These are phyloP conservation scores for Spodoptera exigua DNA, from an alignment of 2,888 invertebrate species.

Conservation along the genomic window DNA sequence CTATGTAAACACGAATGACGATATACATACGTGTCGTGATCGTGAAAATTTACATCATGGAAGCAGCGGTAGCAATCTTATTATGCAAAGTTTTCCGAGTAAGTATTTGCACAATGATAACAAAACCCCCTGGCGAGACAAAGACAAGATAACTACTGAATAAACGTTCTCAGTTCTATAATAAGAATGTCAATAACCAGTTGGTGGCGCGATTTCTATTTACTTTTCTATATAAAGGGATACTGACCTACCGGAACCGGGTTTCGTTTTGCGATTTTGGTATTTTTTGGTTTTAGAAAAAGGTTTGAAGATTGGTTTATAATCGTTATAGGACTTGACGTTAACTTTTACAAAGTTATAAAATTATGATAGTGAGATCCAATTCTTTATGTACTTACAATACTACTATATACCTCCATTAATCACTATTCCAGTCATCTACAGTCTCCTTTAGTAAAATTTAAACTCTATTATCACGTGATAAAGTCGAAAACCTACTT, in stretches of 20 bases:
- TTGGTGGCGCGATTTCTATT: slow-evolving; percentile 22
- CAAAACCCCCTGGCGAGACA: slow-evolving; percentile 55
- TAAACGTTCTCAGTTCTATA: slow-evolving; percentile 31
- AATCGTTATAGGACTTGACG: too few species aligned
- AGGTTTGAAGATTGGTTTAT: too few species aligned
- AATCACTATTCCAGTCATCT: too few species aligned
- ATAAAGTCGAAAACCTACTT: too few species aligned
- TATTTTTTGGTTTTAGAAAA: too few species aligned
- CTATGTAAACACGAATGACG: slow-evolving; percentile 24
- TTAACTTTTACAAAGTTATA: too few species aligned
- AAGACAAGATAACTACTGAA: slow-evolving; percentile 40
- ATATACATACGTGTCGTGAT: slow-evolving; percentile 20
- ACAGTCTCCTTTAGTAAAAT: background rate
- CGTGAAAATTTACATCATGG: slow-evolving; percentile 35
- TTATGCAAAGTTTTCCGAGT: slow-evolving; percentile 34
- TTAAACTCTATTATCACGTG: too few species aligned
- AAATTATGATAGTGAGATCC: too few species aligned
- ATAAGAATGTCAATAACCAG: slow-evolving; percentile 25
- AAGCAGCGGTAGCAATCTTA: slow-evolving; percentile 35
- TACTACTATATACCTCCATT: too few species aligned
- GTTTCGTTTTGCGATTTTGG: too few species aligned
- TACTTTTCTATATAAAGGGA: slow-evolving; percentile 6
- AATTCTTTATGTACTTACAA: too few species aligned
- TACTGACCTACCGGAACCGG: slow-evolving; percentile 31
- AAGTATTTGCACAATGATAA: slow-evolving; percentile 41